These are phyloP conservation scores for Homarus americanus DNA, from an alignment of 1,140 invertebrate genomes.

Conservation along the genomic window DNA sequence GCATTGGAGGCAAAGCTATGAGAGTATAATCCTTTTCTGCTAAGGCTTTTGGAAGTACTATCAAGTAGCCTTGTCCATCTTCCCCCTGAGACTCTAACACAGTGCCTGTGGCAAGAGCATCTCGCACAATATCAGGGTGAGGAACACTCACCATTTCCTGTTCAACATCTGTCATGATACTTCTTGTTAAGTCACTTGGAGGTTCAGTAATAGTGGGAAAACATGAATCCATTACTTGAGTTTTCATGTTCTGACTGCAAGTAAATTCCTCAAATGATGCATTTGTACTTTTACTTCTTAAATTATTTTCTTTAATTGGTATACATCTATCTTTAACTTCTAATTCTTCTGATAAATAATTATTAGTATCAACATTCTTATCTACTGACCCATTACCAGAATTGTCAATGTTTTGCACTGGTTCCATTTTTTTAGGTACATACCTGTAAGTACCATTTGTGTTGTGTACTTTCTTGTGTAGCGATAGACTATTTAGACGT, in stretches of 20 bases:
- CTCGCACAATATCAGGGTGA: constrained; percentile 28
- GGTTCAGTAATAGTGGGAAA: not conserved
- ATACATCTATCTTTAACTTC: not conserved
- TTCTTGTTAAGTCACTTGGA: not conserved
- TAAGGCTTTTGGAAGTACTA: constrained; percentile 45
- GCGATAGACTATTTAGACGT: constrained; percentile 30
- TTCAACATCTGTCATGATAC: not conserved
- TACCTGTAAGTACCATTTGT: constrained; percentile 19
- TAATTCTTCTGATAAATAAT: not conserved
- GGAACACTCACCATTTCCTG: not conserved
- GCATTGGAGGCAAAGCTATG: constrained; percentile 7
- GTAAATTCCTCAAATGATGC: not conserved
- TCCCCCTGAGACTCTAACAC: constrained; percentile 28
- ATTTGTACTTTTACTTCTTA: not conserved
- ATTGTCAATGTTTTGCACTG: not conserved
- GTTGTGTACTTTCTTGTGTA: constrained; percentile 46
- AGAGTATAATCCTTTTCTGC: constrained; percentile 9
- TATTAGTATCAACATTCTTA: not conserved
- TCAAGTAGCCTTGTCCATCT: constrained; percentile 43
- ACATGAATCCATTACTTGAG: not conserved
- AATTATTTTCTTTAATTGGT: not conserved
- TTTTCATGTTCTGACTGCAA: not conserved
- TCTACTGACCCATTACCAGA: not conserved
- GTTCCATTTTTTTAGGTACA: not conserved
- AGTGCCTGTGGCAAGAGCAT: constrained; percentile 43